Percentiles rank a stretch among this genome's conserved stretches.
Evolutionary conservation across 2,888 invertebrate species (phyloP).

Genomic region (Chrysolina americana): DNA sequence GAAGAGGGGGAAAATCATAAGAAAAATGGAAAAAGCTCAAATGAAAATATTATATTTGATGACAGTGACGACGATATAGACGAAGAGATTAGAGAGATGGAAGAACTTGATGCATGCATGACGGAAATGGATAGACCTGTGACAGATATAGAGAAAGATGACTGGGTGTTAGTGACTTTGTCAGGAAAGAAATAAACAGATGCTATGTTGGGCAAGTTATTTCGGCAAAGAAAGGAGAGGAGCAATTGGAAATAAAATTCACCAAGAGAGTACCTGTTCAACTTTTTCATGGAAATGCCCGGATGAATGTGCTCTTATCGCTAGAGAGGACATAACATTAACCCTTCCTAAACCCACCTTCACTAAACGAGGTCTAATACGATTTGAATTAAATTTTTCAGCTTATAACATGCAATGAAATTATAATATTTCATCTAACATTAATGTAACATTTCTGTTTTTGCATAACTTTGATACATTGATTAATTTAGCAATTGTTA

Average conservation of each 20-base stretch:
- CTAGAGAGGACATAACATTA: conserved; percentile 4
- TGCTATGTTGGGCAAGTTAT: background rate
- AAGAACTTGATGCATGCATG: conserved; percentile 15
- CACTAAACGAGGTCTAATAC: background rate
- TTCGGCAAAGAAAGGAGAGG: background rate
- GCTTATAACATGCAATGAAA: background rate
- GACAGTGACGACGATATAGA: conserved; percentile 14
- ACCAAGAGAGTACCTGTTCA: too few relatives aligned
- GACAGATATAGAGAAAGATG: background rate
- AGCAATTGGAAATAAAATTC: background rate
- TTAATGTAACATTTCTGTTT: too few relatives aligned
- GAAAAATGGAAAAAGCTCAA: conserved; percentile 9
- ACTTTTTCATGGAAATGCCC: conserved; percentile 7
- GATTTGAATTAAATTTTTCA: conserved; percentile 9
- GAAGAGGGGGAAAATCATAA: conserved; percentile 1
- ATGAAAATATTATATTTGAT: background rate
- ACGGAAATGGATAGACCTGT: conserved; percentile 2
- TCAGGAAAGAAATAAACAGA: conserved; percentile 1
- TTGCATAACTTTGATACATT: background rate
- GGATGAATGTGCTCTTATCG: conserved; percentile 15
- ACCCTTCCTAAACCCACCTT: background rate
- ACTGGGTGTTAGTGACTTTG: conserved; percentile 13
- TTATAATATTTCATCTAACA: background rate
- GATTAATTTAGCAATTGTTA: too few relatives aligned
- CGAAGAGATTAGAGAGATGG: conserved; percentile 5